Evolutionary conservation across 2,113 vertebrate species (phyloP).

Genomic region (Turdus rufiventris): DNA sequence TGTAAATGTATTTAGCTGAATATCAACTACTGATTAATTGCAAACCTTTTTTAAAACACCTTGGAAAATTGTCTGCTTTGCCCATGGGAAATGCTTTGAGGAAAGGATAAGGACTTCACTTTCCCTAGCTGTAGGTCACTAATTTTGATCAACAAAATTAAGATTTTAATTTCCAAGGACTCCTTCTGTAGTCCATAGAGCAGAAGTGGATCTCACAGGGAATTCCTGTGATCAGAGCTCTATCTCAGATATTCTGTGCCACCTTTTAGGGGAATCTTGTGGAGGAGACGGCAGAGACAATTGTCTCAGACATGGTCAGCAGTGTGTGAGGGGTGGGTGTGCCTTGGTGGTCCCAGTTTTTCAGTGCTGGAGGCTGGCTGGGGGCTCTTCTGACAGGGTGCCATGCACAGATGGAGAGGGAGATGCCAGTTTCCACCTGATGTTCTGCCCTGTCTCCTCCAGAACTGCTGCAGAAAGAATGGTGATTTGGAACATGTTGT

Average conservation of each 20-base stretch:
- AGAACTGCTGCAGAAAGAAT: not conserved
- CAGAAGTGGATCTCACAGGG: not conserved
- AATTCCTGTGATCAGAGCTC: not conserved
- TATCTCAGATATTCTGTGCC: not conserved
- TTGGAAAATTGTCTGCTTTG: not conserved
- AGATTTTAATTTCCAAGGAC: not conserved
- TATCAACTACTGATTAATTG: not conserved
- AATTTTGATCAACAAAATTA: not conserved
- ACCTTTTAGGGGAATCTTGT: not conserved
- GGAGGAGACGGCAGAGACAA: not conserved
- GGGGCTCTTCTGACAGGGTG: not conserved
- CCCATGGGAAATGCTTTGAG: not conserved
- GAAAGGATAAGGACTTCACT: not conserved
- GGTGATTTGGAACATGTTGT: not conserved
- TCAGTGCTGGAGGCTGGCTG: not conserved
- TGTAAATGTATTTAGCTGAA: not conserved
- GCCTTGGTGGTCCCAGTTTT: not conserved
- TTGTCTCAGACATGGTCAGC: not conserved
- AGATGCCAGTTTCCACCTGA: not conserved
- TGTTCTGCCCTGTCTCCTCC: not conserved
- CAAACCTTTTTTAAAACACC: not conserved
- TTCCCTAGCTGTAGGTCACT: not conserved
- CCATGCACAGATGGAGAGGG: not conserved
- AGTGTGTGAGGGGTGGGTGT: not conserved
- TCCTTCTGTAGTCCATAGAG: not conserved